Evolutionary conservation across 2,113 vertebrate species (phyloP).

Genomic region (Oreotrochilus melanogaster): DNA sequence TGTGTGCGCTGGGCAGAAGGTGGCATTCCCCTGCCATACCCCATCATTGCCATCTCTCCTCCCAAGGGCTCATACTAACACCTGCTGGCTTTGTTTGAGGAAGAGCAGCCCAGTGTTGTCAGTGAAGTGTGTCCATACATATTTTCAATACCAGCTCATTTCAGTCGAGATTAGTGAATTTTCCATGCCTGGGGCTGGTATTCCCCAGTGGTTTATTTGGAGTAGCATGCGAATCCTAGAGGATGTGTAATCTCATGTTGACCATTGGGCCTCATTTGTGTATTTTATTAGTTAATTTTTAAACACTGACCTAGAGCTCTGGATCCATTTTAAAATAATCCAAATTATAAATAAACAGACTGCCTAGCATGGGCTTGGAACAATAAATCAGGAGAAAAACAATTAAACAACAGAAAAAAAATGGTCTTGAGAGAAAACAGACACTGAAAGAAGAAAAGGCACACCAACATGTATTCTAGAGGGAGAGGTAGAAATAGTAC

Average conservation of each 20-base stretch:
- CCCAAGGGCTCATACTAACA: background rate
- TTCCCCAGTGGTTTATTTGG: constrained; percentile 34
- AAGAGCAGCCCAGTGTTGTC: background rate
- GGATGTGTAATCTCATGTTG: constrained; percentile 62
- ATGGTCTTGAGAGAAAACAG: constrained; percentile 65
- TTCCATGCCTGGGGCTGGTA: background rate
- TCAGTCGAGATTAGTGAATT: background rate
- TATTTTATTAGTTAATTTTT: constrained; percentile 76
- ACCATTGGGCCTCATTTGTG: constrained; percentile 63
- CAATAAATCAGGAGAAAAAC: constrained; percentile 72
- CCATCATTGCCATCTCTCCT: accelerated
- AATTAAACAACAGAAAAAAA: constrained; percentile 72
- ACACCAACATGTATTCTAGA: background rate
- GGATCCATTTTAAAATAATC: constrained; percentile 68
- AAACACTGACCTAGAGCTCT: constrained; percentile 65
- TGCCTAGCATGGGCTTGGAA: constrained; percentile 63
- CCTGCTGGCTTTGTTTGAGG: background rate
- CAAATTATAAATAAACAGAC: constrained; percentile 73
- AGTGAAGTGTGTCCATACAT: background rate
- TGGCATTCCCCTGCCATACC: background rate
- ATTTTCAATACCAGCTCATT: background rate
- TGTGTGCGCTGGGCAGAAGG: background rate
- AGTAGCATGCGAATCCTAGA: constrained; percentile 16
- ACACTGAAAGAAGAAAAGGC: constrained; percentile 38
- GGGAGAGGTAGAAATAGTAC: constrained; percentile 10